Conservation (phyloP, 2,113 vertebrate genomes). For the Dipodomys stephensi region DNA sequence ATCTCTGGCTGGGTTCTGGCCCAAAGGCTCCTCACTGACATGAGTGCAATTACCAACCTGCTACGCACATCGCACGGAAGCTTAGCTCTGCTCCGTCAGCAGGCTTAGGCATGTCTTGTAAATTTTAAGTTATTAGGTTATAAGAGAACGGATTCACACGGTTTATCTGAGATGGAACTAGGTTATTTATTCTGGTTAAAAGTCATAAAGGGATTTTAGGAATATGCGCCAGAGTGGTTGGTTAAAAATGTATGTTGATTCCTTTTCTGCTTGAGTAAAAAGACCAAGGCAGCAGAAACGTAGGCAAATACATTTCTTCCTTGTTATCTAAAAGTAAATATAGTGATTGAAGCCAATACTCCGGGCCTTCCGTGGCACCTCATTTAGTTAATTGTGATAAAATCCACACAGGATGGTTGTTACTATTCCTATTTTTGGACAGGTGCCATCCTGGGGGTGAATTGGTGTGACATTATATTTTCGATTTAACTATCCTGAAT, state of each 20-base stretch:
- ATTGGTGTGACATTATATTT: neutral
- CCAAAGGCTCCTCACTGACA: neutral
- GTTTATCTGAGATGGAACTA: neutral
- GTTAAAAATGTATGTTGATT: neutral
- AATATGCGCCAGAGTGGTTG: neutral
- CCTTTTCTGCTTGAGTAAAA: neutral
- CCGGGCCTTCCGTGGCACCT: neutral
- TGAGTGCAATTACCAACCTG: neutral
- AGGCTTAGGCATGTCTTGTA: too few species aligned
- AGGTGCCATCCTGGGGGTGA: neutral
- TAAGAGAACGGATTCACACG: neutral
- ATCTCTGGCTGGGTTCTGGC: neutral
- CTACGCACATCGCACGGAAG: accelerated
- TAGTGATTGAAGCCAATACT: neutral
- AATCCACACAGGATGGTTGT: neutral
- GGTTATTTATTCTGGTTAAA: neutral
- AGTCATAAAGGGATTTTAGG: neutral
- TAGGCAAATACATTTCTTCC: neutral
- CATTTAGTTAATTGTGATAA: neutral
- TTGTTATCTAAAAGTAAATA: neutral
- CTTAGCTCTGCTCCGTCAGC: neutral
- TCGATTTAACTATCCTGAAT: neutral
- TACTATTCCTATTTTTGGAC: neutral
- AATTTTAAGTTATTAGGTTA: neutral
- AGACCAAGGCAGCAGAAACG: neutral